These are phyloP conservation scores for Drosophila arawakana DNA, from an alignment of 1,140 invertebrate genomes.

Conservation along the genomic window DNA sequence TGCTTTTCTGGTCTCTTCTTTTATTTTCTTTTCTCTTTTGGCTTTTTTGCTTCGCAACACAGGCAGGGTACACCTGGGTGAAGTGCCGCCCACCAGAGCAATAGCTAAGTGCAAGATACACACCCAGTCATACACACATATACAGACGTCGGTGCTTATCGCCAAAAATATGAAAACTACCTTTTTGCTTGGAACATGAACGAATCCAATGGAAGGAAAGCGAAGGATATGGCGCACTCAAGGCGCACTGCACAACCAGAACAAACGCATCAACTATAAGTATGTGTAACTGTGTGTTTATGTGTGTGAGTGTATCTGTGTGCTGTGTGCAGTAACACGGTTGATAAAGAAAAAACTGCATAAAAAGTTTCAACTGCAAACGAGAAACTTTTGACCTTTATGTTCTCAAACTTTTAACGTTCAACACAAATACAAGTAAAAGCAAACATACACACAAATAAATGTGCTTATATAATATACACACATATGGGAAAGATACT, in stretches of 20 bases:
- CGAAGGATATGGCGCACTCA: conserved; percentile 67
- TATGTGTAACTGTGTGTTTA: conserved; percentile 23
- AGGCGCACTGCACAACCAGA: conserved; percentile 44
- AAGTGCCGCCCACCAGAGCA: conserved; percentile 30
- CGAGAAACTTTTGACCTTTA: conserved; percentile 80
- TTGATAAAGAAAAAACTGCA: conserved; percentile 75
- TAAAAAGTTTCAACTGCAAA: conserved; percentile 77
- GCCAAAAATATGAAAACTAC: conserved; percentile 81
- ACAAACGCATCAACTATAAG: conserved; percentile 17
- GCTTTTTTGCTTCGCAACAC: conserved; percentile 21
- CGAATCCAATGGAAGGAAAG: conserved; percentile 9
- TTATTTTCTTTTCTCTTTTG: conserved; percentile 10
- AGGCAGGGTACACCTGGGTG: conserved; percentile 27
- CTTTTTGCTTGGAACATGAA: conserved; percentile 52
- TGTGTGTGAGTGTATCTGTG: conserved; percentile 20
- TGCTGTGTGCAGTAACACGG: conserved; percentile 59
- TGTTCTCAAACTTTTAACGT: conserved; percentile 47
- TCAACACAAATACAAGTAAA: conserved; percentile 24
- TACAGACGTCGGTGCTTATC: conserved; percentile 60
- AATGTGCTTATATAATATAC: conserved; percentile 3
- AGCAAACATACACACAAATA: conserved; percentile 9
- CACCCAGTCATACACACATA: conserved; percentile 26
- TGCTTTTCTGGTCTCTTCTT: neutral
- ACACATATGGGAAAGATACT: neutral
- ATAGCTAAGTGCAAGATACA: conserved; percentile 63